Base-by-base conservation (phyloP, 1,140 invertebrate genomes). In the Aethina tumida region DNA sequence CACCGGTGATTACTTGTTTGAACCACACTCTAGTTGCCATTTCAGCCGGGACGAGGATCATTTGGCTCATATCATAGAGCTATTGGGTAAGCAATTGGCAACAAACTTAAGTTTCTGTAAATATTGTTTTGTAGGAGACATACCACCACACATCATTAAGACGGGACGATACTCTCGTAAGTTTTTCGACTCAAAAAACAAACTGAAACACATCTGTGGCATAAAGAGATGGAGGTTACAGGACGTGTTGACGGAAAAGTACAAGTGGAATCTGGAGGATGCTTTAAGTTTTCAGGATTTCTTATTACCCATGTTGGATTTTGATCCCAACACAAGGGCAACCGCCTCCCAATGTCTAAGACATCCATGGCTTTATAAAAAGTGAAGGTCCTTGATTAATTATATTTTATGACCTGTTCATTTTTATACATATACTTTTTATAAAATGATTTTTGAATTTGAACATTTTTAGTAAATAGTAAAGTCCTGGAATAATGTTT, bases 1-100 rank as follows among this genome's bases (percentile, higher is more conserved):
- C 4, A 98, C 95, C 12, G 97, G 96, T 36, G 96, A 99, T 68
- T 99, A 98, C 68, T 68, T 99, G 40, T 99, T 99, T 68, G 95
- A 99, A 66, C 95, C 96, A 22, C 94, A 98, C 65, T 91, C 86
- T 40, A 83, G 83, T 15, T 80, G 84, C 45, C 79, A 79, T 21
- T 89, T 87, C 58, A 82, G 81, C 44, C 69, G 95, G 43, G 96
- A 99, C 67, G 96, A 99, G 67, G 96, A 99, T 68, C 96, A 99
- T 62, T 71, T 99, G 47, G 96, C 96, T 21, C 95, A 98, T 60
- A 96, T 99, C 49, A 97, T 97, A 43, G 96, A 99, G 66, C 69
- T 99, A 22, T 69, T 99, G 20, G 96, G 96, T 29, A n/a, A n/a
- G n/a, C n/a, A n/a, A n/a, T n/a, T n/a, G n/a, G n/a, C n/a, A n/a